Evolutionary conservation across 2,113 vertebrate species (phyloP).

Genomic region (Mustela nigripes): DNA sequence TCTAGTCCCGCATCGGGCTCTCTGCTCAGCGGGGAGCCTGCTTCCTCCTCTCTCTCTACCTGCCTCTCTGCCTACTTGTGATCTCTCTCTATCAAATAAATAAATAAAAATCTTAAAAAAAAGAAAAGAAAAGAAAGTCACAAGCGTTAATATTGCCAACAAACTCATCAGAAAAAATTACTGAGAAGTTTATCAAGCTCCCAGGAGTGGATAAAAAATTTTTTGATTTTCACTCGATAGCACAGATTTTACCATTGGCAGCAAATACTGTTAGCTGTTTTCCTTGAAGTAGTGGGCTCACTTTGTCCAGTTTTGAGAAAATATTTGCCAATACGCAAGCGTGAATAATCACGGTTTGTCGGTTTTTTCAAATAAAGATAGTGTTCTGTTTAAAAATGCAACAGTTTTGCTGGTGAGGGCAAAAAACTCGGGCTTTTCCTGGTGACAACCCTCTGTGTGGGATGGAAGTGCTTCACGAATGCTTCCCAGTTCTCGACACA

Average conservation of each 20-base stretch:
- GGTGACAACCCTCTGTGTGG: neutral
- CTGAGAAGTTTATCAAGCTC: slow-evolving; percentile 13
- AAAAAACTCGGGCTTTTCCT: neutral
- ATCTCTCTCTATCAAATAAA: too few species aligned
- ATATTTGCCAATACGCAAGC: slow-evolving; percentile 48
- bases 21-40: too few species aligned
- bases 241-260: slow-evolving; percentile 44
- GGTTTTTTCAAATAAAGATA: slow-evolving; percentile 50
- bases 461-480: neutral
- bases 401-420: neutral
- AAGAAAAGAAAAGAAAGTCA: neutral
- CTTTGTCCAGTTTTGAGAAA: slow-evolving; percentile 62
- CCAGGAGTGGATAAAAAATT: neutral
- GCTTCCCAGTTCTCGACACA: neutral
- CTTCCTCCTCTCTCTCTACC: too few species aligned
- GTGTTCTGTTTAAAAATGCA: neutral
- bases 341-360: slow-evolving; percentile 37
- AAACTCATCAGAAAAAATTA: neutral
- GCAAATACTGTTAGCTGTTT: slow-evolving; percentile 20
- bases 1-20: too few species aligned
- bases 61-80: too few species aligned
- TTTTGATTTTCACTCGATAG: slow-evolving; percentile 1
- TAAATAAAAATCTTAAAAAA: too few species aligned
- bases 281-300: neutral
- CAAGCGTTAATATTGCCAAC: neutral